Conservation (phyloP, 2,113 vertebrate genomes). For the Ardeotis arabs region DNA sequence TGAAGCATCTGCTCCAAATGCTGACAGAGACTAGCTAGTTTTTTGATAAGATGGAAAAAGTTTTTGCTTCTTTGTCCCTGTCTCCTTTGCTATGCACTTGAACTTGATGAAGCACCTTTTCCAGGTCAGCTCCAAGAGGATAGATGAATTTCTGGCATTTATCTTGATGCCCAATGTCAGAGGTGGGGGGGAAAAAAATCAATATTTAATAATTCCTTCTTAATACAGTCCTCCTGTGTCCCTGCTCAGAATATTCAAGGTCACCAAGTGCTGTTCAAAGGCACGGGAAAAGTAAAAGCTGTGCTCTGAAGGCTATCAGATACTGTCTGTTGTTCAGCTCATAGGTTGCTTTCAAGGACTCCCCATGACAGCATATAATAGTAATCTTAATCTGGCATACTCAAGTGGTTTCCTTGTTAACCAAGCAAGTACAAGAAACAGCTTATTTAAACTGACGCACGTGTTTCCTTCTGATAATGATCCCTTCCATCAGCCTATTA, state of each 20-base stretch:
- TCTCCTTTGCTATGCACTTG: not conserved
- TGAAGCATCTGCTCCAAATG: not conserved
- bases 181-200: not conserved
- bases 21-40: not conserved
- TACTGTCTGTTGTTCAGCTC: not conserved
- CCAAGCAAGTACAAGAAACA: not conserved
- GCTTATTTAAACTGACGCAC: not conserved
- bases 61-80: not conserved
- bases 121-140: not conserved
- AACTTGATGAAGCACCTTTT: constrained; percentile 14
- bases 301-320: not conserved
- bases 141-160: constrained; percentile 29
- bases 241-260: constrained; percentile 7
- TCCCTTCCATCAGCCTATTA: not conserved
- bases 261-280: not conserved
- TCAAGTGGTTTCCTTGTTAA: not conserved
- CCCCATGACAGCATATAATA: not conserved
- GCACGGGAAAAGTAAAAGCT: not conserved
- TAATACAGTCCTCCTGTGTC: not conserved
- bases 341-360: not conserved
- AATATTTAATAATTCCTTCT: constrained; percentile 53
- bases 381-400: not conserved
- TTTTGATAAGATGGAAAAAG: not conserved
- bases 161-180: not conserved
- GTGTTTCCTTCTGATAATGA: constrained; percentile 19